Evolutionary conservation across 1,140 invertebrate species (phyloP).

Genomic region (Globodera rostochiensis): DNA sequence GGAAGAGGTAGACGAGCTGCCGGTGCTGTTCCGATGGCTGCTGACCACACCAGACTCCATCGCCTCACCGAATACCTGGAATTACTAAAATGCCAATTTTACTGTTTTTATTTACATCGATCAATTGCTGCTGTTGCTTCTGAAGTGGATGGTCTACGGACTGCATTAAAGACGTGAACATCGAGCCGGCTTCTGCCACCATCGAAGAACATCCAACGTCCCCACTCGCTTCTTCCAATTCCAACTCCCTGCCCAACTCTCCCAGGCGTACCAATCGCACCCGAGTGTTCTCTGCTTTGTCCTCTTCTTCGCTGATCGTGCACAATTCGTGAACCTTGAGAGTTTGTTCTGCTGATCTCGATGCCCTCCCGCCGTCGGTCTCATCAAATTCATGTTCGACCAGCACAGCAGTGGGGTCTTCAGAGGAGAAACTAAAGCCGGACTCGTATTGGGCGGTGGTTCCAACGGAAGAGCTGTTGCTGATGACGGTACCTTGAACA

Average conservation of each 20-base stretch:
- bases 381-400: background rate
- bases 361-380: background rate
- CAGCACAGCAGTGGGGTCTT: background rate
- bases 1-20: constrained; percentile 8
- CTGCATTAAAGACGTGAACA: background rate
- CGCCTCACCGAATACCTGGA: no score
- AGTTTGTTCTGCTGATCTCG: background rate
- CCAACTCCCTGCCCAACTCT: background rate
- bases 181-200: background rate
- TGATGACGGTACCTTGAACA: background rate
- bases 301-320: constrained; percentile 28
- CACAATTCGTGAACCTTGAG: constrained; percentile 24
- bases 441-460: no score
- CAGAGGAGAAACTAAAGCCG: background rate
- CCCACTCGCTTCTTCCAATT: background rate
- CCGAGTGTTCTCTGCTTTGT: background rate
- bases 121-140: no score
- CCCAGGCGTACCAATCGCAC: background rate
- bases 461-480: background rate
- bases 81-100: no score
- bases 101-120: no score
- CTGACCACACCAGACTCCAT: background rate
- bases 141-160: background rate
- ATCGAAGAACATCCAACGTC: background rate
- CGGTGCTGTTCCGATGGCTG: background rate